Percentiles rank a stretch among this genome's conserved stretches.
Evolutionary conservation across 2,113 vertebrate species (phyloP).

Genomic region (Myanophis thanlyinensis): DNA sequence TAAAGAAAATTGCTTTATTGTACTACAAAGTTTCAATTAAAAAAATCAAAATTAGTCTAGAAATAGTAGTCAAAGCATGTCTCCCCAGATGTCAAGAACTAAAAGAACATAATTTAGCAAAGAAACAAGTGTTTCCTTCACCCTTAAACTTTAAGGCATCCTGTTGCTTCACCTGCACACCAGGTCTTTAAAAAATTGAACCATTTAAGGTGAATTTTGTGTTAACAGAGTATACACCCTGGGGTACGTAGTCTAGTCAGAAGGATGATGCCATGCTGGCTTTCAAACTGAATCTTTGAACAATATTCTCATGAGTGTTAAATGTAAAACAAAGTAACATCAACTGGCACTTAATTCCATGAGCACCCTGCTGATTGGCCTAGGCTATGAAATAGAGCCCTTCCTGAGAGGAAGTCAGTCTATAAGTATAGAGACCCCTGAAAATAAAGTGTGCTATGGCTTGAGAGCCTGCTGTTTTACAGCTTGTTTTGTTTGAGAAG

Average conservation of each 20-base stretch:
- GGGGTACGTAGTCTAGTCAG: slow-evolving; percentile 78
- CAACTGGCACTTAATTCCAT: slow-evolving; percentile 96
- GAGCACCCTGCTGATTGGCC: slow-evolving; percentile 85
- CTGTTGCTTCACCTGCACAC: slow-evolving; percentile 77
- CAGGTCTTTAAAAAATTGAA: slow-evolving; percentile 72
- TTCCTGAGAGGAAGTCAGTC: slow-evolving; percentile 94
- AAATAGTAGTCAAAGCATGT: slow-evolving; percentile 38
- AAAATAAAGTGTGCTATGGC: slow-evolving; percentile 89
- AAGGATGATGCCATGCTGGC: slow-evolving; percentile 81
- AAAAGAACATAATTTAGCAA: slow-evolving; percentile 60
- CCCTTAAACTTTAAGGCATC: slow-evolving; percentile 70
- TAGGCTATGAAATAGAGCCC: slow-evolving; percentile 81
- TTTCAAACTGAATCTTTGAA: slow-evolving; percentile 84
- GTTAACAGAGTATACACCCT: slow-evolving; percentile 70
- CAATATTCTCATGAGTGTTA: slow-evolving; percentile 84
- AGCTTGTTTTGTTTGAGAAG: slow-evolving; percentile 66
- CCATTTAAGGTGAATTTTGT: slow-evolving; percentile 82
- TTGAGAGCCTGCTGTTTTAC: slow-evolving; percentile 77
- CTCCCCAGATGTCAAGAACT: slow-evolving; percentile 57
- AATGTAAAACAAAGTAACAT: slow-evolving; percentile 94
- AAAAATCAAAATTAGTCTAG: slow-evolving; percentile 11
- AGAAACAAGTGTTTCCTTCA: slow-evolving; percentile 53
- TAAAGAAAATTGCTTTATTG: neutral
- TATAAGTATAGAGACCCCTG: slow-evolving; percentile 80
- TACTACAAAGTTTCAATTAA: neutral